Base-by-base conservation (phyloP, 1,140 invertebrate genomes). In the Drosophila aff. region DNA sequence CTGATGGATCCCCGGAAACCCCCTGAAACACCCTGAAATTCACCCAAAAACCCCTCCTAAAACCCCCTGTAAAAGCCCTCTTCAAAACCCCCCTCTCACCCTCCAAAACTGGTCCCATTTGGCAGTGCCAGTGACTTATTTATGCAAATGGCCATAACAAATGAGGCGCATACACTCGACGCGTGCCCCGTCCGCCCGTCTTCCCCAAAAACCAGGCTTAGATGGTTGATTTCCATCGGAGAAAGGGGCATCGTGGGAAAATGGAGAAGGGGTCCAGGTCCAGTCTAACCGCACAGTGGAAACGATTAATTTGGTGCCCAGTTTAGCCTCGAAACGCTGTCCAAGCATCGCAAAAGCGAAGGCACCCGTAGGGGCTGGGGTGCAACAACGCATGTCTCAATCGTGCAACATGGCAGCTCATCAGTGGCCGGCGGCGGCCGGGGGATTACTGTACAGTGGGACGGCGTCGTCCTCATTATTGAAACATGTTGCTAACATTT, bases 131-230 rank as follows among this genome's bases (percentile, higher is more conserved):
- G 84, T 87, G 84, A 89, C 84, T 87, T 87, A 87, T 87, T 87
- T 87, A 87, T 87, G 84, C 84, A 87, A 87, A 87, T 87, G 84
- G 81, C 84, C 81, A 89, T 89, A 87, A 89, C 84, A 87, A 87
- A 87, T 87, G 84, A 87, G 84, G 74, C 84, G 81, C 84, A 89
- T 74, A 86, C 68, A 73, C 69, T 73, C 69, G 69, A 73, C 69
- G 69, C 53, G 57, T 59, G 47, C 15, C 47, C 26, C 47, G 9
- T 21, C 6, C 16, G 10, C 13, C 41, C 31, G 8, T 11, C 10
- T 4, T 13, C 7, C 33, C 64, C 33, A 13, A 36, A 21, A 8
- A 36, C 50, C 18, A 23, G 15, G 36, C 16, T 49, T 18, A n/a
- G 28, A 9, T 33, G 15, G 21, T 13, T 40, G 44, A 58, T 0